Evolutionary conservation across 2,888 invertebrate genomes (phyloP).

Genomic region (Vannuccia rotundouncinata): DNA sequence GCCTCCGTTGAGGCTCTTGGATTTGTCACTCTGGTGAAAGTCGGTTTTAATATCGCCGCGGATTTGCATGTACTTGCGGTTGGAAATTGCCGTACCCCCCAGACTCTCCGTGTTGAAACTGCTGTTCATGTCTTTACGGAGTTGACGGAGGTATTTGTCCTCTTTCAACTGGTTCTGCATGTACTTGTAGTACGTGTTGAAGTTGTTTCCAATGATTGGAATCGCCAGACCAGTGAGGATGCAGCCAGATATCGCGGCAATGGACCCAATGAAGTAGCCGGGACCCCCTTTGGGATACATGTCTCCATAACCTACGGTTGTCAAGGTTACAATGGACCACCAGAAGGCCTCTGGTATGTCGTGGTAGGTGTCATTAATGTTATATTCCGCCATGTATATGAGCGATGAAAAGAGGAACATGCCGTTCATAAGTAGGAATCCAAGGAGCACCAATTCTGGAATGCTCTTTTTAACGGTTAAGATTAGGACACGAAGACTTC

Average conservation of each 20-base stretch:
- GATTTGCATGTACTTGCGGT: constrained; percentile 7
- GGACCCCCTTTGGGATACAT: constrained; percentile 38
- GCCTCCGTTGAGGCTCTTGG: not conserved
- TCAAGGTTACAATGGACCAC: constrained; percentile 41
- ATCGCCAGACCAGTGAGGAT: constrained; percentile 39
- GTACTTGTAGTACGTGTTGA: constrained; percentile 41
- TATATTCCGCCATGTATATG: constrained; percentile 50
- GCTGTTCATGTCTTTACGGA: constrained; percentile 35
- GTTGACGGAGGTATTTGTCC: constrained; percentile 40
- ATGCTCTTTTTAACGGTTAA: constrained; percentile 52
- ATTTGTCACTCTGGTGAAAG: not conserved
- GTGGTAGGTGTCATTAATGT: constrained; percentile 42
- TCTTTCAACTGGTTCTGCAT: constrained; percentile 41
- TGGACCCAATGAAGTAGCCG: constrained; percentile 39
- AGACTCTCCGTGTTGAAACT: not conserved
- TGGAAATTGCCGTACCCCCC: not conserved
- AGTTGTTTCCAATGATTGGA: constrained; percentile 41
- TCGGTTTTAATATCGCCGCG: constrained; percentile 6
- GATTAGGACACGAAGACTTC: constrained; percentile 51
- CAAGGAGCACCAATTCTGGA: constrained; percentile 52
- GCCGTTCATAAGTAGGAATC: constrained; percentile 50
- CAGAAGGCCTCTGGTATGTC: constrained; percentile 40
- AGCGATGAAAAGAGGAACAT: constrained; percentile 53
- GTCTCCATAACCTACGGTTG: constrained; percentile 41
- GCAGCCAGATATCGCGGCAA: constrained; percentile 40